Base-by-base conservation (phyloP, 2,797 vertebrate species). In the Sibirionetta formosa region DNA sequence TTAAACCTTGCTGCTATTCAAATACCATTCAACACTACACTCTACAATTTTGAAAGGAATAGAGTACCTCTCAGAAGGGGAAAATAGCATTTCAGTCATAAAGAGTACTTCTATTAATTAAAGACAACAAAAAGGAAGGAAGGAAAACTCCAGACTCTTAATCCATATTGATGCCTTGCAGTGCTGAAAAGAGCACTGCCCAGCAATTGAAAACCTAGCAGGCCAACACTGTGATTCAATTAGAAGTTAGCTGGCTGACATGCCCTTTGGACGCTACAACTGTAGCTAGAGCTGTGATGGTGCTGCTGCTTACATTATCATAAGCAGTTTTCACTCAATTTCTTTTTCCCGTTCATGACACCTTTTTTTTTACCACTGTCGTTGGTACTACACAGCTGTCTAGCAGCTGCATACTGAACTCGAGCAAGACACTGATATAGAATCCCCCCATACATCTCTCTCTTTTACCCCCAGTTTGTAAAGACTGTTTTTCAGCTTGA, bases 381-480 rank as follows among this genome's bases (percentile, higher is more conserved):
- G 66, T 2, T 46, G 17, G 17, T 26, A 35, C 63, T 82, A 72
- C 29, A 68, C 8, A 51, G 33, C 27, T 61, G 57, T 14, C 40
- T 35, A 72, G 40, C 18, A 81, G 64, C 18, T 88, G 24, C 22
- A 54, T 4, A 70, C 70, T 6, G 29, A 78, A 82, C 16, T 8
- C 69, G 44, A 82, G 1, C 9, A 42, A 89, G 20, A 71, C n/a
- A 72, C 1, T n/a, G 6, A 65, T 20, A 27, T 18, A 82, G 42
- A n/a, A 38, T n/a, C 1, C 8, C 3, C 42, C 5, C 3, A 17
- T 3, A 2, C 10, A 14, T 27, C 12, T 50, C 48, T 57, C 27
- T 73, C 22, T 7, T 57, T 6, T 23, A 24, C 3, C 1, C n/a
- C 11, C 1, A 3, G 71, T 44, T 35, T 40, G 8, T 42, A n/a